phyloP scores from a whole-genome alignment of 2,797 vertebrate genomes.

The Rhabdomys pumilio region DNA sequence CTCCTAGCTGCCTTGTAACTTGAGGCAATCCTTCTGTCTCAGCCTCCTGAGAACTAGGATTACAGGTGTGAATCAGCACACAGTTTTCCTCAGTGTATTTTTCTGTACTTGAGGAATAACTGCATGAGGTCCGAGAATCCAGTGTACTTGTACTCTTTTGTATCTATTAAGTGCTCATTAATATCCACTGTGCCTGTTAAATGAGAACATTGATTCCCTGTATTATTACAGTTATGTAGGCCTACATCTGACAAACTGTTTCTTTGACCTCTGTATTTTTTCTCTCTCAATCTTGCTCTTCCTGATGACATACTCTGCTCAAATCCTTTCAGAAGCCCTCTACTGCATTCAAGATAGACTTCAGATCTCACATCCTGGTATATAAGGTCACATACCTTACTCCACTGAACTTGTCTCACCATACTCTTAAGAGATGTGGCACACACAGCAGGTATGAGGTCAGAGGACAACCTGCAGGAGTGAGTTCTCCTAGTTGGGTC shows the following conservation, averaged over 20 bases:
- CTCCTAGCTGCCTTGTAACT: background rate
- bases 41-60: background rate
- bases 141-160: constrained; percentile 58
- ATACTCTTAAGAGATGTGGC: background rate
- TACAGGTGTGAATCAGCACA: background rate
- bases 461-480: background rate
- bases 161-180: constrained; percentile 26
- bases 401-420: constrained; percentile 48
- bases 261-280: background rate
- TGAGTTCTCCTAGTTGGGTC: background rate
- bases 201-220: constrained; percentile 52
- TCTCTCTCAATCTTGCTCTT: constrained; percentile 27
- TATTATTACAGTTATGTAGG: constrained; percentile 30
- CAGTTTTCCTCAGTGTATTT: background rate
- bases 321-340: constrained; percentile 44
- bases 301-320: constrained; percentile 38
- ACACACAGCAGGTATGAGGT: background rate
- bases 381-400: constrained; percentile 46
- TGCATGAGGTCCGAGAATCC: constrained; percentile 59
- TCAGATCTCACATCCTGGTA: constrained; percentile 26
- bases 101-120: constrained; percentile 62
- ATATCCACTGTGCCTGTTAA: constrained; percentile 16
- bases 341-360: constrained; percentile 56
- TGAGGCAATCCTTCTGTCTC: background rate
- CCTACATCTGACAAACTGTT: background rate